Evolutionary conservation across 2,113 vertebrate genomes (phyloP).

Genomic region (Esox niger): DNA sequence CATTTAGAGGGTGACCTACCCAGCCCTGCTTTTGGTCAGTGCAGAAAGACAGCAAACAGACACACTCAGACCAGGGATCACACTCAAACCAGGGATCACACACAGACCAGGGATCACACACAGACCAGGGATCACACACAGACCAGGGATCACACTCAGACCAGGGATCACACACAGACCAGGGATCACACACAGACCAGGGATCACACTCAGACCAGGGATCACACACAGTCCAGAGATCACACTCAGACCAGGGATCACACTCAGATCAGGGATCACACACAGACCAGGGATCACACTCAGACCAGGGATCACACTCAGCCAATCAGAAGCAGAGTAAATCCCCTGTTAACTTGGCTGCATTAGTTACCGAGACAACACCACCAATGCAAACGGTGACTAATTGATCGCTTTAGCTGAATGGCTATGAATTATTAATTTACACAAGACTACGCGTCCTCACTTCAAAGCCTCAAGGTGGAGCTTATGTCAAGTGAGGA

Average conservation of each 20-base stretch:
- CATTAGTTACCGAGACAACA: conserved; percentile 10
- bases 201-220: background rate
- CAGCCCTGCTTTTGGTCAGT: too few species aligned
- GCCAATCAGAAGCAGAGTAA: conserved; percentile 3
- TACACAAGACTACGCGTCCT: background rate
- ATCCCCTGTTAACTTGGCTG: background rate
- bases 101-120: background rate
- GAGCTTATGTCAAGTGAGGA: background rate
- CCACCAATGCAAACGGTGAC: conserved; percentile 12
- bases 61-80: too few species aligned
- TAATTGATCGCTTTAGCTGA: conserved; percentile 14
- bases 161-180: background rate
- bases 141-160: background rate
- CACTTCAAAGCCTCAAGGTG: background rate
- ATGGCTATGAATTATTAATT: conserved; percentile 3
- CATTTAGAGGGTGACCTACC: too few species aligned
- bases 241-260: too few species aligned
- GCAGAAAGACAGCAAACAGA: too few species aligned
- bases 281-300: background rate
- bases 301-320: background rate
- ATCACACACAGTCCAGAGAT: too few species aligned
- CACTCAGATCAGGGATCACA: background rate
- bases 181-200: too few species aligned
- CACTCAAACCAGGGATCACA: background rate
- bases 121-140: too few species aligned